A percentile compares a stretch with the other conserved stretches of the same genome.
phyloP scores from a whole-genome alignment of 2,797 vertebrate species.

The Hapalemur alaotrensis region DNA sequence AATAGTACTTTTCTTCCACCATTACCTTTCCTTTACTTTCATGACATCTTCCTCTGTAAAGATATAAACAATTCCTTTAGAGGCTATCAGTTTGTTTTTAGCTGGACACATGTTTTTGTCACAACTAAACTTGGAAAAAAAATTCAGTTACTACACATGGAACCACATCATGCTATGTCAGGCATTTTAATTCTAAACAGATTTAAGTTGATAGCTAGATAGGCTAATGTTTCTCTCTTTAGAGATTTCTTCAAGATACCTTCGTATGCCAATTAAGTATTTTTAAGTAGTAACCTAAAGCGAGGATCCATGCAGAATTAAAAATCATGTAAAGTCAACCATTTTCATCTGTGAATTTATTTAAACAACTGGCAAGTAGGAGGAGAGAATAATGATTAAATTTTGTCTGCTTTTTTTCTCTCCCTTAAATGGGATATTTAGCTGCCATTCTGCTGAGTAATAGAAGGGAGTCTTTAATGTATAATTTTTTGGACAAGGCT shows the following conservation, averaged over 20 bases:
- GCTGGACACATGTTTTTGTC: slow-evolving; percentile 27
- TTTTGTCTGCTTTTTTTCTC: background rate
- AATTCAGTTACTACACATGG: background rate
- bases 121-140: slow-evolving; percentile 52
- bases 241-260: slow-evolving; percentile 35
- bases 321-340: background rate
- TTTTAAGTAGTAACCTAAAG: slow-evolving; percentile 27
- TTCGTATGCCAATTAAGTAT: slow-evolving; percentile 22
- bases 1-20: slow-evolving; percentile 43
- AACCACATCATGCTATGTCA: background rate
- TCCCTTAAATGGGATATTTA: background rate
- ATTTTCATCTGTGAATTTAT: slow-evolving; percentile 17
- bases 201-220: slow-evolving; percentile 5
- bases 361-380: background rate
- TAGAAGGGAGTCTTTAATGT: background rate
- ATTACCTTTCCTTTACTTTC: slow-evolving; percentile 58
- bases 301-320: background rate
- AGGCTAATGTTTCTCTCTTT: slow-evolving; percentile 45
- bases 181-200: background rate
- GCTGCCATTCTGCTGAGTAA: background rate
- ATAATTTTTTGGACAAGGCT: background rate
- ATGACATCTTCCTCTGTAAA: slow-evolving; percentile 42
- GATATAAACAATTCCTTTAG: slow-evolving; percentile 18
- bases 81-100: slow-evolving; percentile 46
- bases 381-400: background rate